Conservation (phyloP, 2,113 vertebrate genomes). For the Tragelaphus strepsiceros region DNA sequence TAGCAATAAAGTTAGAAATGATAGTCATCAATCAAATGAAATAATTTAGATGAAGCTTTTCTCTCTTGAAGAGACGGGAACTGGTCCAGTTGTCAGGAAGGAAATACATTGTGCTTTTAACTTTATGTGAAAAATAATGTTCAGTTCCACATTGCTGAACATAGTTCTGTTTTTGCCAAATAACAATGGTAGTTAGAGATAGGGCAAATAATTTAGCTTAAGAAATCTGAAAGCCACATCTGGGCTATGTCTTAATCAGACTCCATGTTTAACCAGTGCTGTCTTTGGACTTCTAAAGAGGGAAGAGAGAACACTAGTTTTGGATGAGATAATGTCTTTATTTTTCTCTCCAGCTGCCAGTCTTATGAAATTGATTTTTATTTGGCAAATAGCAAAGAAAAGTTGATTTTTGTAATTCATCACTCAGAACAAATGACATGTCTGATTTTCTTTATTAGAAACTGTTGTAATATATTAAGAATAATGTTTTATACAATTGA, state of each 20-base stretch:
- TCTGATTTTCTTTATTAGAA: conserved; percentile 1
- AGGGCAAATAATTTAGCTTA: not conserved
- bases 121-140: not conserved
- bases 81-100: not conserved
- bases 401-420: conserved; percentile 49
- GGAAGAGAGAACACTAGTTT: not conserved
- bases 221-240: not conserved
- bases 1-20: not conserved
- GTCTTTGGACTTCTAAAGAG: not conserved
- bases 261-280: not conserved
- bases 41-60: not conserved
- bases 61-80: not conserved
- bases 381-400: conserved; percentile 41
- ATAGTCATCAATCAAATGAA: not conserved
- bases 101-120: not conserved
- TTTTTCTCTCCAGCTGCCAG: not conserved
- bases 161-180: not conserved
- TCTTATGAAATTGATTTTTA: conserved; percentile 15
- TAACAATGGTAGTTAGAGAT: not conserved
- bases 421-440: conserved; percentile 3
- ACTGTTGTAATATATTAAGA: not conserved
- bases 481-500: conserved; percentile 25
- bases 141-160: not conserved
- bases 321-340: not conserved
- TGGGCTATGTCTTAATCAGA: not conserved